Conservation (phyloP, 2,113 vertebrate species). For the Chrysemys picta region DNA sequence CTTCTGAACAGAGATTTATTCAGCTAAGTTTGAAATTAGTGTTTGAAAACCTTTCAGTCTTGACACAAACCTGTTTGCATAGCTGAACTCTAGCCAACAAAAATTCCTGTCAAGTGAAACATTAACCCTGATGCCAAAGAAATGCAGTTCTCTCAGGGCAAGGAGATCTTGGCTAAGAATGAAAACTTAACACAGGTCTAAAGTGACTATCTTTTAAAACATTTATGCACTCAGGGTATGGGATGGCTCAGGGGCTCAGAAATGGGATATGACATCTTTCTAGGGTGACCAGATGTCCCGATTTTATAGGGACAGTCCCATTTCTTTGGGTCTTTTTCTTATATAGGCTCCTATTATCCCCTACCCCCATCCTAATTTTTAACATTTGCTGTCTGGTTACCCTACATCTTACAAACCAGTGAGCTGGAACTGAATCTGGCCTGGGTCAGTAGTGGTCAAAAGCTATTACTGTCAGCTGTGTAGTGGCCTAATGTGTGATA, state of each 20-base stretch:
- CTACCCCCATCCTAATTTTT: no score
- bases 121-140: constrained; percentile 58
- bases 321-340: no score
- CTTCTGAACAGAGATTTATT: not conserved
- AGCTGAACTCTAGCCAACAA: constrained; percentile 55
- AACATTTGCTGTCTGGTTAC: no score
- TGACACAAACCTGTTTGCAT: constrained; percentile 62
- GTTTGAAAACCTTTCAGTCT: constrained; percentile 35
- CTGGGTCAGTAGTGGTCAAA: not conserved
- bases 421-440: no score
- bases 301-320: no score
- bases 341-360: no score
- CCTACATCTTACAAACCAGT: no score
- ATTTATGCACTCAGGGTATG: constrained; percentile 37
- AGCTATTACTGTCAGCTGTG: not conserved
- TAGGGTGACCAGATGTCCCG: no score
- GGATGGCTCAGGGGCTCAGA: not conserved
- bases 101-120: constrained; percentile 69
- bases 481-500: not conserved
- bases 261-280: constrained; percentile 4
- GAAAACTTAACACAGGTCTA: constrained; percentile 38
- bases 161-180: constrained; percentile 42
- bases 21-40: constrained; percentile 24
- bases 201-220: constrained; percentile 58
- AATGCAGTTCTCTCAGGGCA: constrained; percentile 58